phyloP scores from a whole-genome alignment of 2,888 invertebrate genomes.

The Drosophila paramelanica region DNA sequence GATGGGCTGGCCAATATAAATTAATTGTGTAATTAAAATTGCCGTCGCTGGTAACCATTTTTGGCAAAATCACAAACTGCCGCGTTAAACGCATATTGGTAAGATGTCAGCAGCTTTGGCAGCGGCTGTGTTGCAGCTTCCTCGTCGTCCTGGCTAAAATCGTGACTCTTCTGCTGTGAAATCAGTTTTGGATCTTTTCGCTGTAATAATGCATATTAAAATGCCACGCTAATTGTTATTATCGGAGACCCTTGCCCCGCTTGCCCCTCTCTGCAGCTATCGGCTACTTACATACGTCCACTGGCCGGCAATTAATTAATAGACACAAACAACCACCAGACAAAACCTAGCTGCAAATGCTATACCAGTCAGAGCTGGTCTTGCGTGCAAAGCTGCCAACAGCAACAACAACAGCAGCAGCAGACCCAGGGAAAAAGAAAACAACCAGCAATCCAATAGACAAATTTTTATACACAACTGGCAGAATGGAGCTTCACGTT shows the following conservation, averaged over 20 bases:
- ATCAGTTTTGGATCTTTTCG: slow-evolving; percentile 76
- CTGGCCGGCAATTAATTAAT: slow-evolving; percentile 75
- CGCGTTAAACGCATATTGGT: slow-evolving; percentile 44
- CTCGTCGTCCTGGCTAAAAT: slow-evolving; percentile 55
- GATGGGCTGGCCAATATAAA: slow-evolving; percentile 43
- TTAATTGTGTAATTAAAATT: slow-evolving; percentile 69
- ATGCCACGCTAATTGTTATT: slow-evolving; percentile 82
- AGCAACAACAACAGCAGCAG: not conserved
- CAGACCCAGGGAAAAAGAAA: slow-evolving; percentile 2
- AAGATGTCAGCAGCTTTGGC: slow-evolving; percentile 11
- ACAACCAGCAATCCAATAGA: slow-evolving; percentile 50
- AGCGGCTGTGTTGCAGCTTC: slow-evolving; percentile 24
- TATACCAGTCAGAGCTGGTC: slow-evolving; percentile 15
- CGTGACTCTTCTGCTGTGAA: slow-evolving; percentile 65
- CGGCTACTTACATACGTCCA: slow-evolving; percentile 8
- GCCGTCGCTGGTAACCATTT: slow-evolving; percentile 30
- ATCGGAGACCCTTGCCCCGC: slow-evolving; percentile 43
- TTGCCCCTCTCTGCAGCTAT: slow-evolving; percentile 2
- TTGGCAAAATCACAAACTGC: slow-evolving; percentile 15
- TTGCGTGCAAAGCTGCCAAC: slow-evolving; percentile 50
- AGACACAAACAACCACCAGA: slow-evolving; percentile 51
- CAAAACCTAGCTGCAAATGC: slow-evolving; percentile 38
- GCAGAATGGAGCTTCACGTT: slow-evolving; percentile 24
- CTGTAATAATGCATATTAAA: slow-evolving; percentile 80
- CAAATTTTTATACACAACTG: slow-evolving; percentile 71